Percentiles rank a stretch among this genome's conserved stretches.
phyloP scores from a whole-genome alignment of 1,140 invertebrate genomes.

The Chymomyza costata region DNA sequence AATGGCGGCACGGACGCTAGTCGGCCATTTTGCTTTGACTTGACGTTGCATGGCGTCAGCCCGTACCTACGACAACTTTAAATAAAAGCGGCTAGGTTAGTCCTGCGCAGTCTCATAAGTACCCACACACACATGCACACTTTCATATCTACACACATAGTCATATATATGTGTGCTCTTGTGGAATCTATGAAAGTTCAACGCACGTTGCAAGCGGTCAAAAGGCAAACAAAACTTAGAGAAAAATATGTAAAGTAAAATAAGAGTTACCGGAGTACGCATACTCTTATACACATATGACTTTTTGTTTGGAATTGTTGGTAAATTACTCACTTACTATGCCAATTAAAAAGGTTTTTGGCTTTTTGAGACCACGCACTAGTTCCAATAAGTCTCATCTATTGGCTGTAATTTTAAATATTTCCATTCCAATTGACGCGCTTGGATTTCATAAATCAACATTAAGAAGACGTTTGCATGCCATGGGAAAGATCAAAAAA shows the following conservation, averaged over 20 bases:
- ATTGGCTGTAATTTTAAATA: no score
- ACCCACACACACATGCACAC: slow-evolving; percentile 19
- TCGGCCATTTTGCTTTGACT: slow-evolving; percentile 35
- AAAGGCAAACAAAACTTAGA: slow-evolving; percentile 11
- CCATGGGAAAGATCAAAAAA: no score
- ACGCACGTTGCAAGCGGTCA: slow-evolving; percentile 34
- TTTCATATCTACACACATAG: background rate
- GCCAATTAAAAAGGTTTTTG: no score
- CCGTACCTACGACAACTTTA: slow-evolving; percentile 55
- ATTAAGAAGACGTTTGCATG: no score
- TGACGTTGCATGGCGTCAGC: slow-evolving; percentile 19
- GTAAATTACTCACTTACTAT: no score
- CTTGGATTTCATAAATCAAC: no score
- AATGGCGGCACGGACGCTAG: slow-evolving; percentile 33
- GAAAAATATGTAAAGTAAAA: background rate
- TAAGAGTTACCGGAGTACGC: no score
- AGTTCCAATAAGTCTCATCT: no score
- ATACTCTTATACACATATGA: no score
- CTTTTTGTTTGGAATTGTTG: no score
- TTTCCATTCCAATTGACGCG: no score
- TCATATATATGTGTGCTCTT: slow-evolving; percentile 6
- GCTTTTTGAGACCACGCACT: no score
- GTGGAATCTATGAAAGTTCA: slow-evolving; percentile 61
- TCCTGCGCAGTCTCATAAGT: slow-evolving; percentile 60
- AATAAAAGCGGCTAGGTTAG: slow-evolving; percentile 46